Conservation (phyloP, 2,797 vertebrate genomes). For the Ciconia nigra region DNA sequence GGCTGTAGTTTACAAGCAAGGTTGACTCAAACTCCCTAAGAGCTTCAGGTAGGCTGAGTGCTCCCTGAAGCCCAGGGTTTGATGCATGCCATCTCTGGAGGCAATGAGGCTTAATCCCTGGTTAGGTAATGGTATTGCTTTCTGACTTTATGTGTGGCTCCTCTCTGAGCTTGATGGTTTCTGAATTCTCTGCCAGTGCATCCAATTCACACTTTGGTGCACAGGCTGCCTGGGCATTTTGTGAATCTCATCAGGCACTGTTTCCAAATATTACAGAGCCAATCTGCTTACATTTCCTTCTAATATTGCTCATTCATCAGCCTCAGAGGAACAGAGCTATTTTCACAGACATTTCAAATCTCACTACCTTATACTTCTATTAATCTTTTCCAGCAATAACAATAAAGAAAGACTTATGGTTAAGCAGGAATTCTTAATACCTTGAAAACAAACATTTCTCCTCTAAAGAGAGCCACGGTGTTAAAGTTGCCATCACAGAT, state of each 20-base stretch:
- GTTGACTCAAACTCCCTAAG: background rate
- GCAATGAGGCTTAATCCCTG: background rate
- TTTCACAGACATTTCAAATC: background rate
- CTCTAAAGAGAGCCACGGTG: slow-evolving; percentile 94
- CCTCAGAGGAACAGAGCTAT: background rate
- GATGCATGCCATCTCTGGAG: background rate
- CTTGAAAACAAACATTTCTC: slow-evolving; percentile 99
- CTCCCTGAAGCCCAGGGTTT: background rate
- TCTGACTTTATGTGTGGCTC: background rate
- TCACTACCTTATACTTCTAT: background rate
- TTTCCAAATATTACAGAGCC: background rate
- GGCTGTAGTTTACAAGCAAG: background rate
- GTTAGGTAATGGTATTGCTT: background rate
- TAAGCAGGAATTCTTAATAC: slow-evolving; percentile 69
- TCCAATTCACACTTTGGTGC: background rate
- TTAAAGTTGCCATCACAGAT: slow-evolving; percentile 98
- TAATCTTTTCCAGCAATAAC: background rate
- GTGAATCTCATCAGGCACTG: background rate
- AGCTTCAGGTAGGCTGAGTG: background rate
- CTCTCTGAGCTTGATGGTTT: background rate
- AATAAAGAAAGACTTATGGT: background rate
- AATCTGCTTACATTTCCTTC: background rate
- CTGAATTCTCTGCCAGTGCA: background rate
- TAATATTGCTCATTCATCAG: background rate
- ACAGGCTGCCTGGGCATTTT: background rate